Conservation (phyloP, 2,797 vertebrate species). For the Otolemur crassicaudatus region DNA sequence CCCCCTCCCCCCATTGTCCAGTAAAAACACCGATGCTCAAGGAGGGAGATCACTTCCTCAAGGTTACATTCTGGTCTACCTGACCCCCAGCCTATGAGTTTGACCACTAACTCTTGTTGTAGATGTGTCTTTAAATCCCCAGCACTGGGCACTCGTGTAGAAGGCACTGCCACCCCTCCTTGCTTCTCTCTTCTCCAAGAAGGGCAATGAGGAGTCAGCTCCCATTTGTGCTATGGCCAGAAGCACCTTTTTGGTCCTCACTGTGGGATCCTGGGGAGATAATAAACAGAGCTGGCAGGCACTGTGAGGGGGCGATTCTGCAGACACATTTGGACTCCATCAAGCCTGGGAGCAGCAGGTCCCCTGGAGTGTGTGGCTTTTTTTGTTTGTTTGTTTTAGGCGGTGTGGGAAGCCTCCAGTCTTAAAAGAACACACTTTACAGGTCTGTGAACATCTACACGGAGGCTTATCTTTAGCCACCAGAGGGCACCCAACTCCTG, state of each 20-base stretch:
- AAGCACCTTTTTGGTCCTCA: background rate
- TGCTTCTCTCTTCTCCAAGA: background rate
- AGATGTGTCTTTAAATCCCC: background rate
- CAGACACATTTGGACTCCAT: background rate
- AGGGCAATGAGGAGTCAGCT: background rate
- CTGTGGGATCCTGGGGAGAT: background rate
- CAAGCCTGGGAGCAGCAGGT: background rate
- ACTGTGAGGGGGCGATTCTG: rapidly evolving
- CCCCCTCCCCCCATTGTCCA: background rate
- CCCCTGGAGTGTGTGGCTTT: background rate
- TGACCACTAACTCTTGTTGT: background rate
- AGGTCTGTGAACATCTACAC: background rate
- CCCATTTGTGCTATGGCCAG: rapidly evolving
- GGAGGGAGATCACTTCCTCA: background rate
- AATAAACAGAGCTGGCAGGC: background rate
- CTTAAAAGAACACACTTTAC: background rate
- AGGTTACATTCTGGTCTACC: background rate
- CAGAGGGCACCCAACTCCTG: conserved; percentile 44
- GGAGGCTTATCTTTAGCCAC: background rate
- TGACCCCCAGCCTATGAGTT: background rate
- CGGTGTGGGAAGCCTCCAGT: background rate
- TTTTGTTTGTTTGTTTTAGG: background rate
- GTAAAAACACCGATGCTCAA: background rate
- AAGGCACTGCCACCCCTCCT: background rate
- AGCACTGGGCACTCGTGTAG: background rate